Conservation (phyloP, 1,140 invertebrate species). For the Drosophila repleta region DNA sequence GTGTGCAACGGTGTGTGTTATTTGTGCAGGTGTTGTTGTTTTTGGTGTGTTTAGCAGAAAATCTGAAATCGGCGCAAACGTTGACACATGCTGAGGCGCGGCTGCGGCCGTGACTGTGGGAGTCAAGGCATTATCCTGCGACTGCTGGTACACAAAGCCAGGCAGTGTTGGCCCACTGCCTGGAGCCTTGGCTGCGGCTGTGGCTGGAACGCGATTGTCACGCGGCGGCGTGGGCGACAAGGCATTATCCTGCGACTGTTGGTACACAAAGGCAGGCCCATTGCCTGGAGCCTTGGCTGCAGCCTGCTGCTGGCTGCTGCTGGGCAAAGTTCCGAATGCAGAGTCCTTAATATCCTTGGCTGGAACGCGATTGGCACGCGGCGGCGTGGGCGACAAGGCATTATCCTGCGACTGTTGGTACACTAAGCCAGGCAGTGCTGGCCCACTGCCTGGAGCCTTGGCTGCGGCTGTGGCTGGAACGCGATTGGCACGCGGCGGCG, state of each 20-base stretch:
- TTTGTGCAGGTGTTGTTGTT: slow-evolving; percentile 32
- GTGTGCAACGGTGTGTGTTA: slow-evolving; percentile 27
- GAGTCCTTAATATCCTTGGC: too few relatives aligned
- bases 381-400: too few relatives aligned
- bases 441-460: too few relatives aligned
- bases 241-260: background rate
- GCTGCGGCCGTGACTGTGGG: background rate
- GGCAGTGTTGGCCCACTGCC: background rate
- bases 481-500: too few relatives aligned
- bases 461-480: background rate
- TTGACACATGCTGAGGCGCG: background rate
- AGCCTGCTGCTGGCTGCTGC: background rate
- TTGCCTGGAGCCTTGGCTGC: background rate
- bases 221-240: background rate
- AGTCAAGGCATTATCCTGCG: background rate
- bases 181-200: slow-evolving; percentile 2
- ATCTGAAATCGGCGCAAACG: background rate
- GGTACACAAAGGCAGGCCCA: background rate
- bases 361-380: too few relatives aligned
- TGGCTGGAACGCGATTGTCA: too few relatives aligned
- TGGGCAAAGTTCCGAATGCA: too few relatives aligned
- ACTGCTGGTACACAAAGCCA: background rate
- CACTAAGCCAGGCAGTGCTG: too few relatives aligned
- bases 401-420: too few relatives aligned
- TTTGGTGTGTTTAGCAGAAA: background rate